Percentiles rank a stretch among this genome's conserved stretches.
Conservation (phyloP, 2,113 vertebrate genomes). For the Ia io region DNA sequence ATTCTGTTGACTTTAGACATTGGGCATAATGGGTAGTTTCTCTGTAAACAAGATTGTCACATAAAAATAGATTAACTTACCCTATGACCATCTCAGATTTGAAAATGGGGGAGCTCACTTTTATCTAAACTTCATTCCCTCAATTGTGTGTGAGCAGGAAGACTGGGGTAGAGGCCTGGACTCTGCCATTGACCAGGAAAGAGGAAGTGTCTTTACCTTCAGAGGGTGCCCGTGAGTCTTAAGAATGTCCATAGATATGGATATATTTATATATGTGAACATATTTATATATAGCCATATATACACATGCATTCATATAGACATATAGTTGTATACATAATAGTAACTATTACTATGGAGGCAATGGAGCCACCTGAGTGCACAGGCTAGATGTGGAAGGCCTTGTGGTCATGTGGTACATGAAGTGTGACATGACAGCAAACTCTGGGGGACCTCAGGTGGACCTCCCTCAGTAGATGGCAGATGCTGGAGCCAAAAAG, state of each 20-base stretch:
- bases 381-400: not conserved
- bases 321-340: not conserved
- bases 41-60: not conserved
- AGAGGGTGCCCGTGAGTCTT: not conserved
- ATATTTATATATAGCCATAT: not conserved
- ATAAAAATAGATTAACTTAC: not conserved
- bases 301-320: not conserved
- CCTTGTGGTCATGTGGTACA: not conserved
- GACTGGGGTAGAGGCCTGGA: not conserved
- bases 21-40: not conserved
- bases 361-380: not conserved
- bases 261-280: not conserved
- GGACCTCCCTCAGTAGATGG: not conserved
- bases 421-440: not conserved
- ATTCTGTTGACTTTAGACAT: conserved; percentile 26
- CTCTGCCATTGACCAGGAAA: not conserved
- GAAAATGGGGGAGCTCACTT: not conserved
- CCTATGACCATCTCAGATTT: not conserved
- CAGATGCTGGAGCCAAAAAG: not conserved
- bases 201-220: not conserved
- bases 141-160: not conserved
- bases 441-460: not conserved
- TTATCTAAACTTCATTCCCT: not conserved
- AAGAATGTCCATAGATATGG: not conserved
- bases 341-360: not conserved